These are phyloP conservation scores for Loriculus beryllinus DNA, from an alignment of 2,797 vertebrate genomes.

Conservation along the genomic window DNA sequence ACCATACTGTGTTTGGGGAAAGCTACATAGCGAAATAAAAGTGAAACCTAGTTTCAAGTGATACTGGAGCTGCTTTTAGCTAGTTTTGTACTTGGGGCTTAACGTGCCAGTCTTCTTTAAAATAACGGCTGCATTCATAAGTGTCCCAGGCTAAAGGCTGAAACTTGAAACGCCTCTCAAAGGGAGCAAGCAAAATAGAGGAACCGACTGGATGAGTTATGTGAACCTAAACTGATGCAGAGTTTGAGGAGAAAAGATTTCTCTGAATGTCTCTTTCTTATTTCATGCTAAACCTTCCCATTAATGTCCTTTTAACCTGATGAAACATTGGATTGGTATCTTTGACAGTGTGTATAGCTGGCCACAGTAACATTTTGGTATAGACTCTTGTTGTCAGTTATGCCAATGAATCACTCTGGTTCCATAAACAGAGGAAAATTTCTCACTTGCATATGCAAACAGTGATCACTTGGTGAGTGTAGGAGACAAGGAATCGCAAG, in stretches of 20 bases:
- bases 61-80: background rate
- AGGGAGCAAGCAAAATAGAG: background rate
- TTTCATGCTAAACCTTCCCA: background rate
- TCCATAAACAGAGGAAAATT: background rate
- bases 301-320: background rate
- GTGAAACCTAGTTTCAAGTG: background rate
- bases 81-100: background rate
- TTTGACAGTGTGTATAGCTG: background rate
- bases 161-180: background rate
- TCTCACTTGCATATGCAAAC: background rate
- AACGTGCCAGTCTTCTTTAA: background rate
- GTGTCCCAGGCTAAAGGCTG: background rate
- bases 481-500: background rate
- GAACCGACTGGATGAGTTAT: background rate
- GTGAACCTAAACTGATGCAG: background rate
- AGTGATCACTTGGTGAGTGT: background rate
- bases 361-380: background rate
- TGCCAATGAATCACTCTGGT: background rate
- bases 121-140: background rate
- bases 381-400: background rate
- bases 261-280: background rate
- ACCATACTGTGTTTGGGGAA: background rate
- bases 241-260: background rate
- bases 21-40: background rate
- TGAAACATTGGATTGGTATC: background rate